Base-by-base conservation (phyloP, 2,797 vertebrate species). In the Rhynchonycteris naso region DNA sequence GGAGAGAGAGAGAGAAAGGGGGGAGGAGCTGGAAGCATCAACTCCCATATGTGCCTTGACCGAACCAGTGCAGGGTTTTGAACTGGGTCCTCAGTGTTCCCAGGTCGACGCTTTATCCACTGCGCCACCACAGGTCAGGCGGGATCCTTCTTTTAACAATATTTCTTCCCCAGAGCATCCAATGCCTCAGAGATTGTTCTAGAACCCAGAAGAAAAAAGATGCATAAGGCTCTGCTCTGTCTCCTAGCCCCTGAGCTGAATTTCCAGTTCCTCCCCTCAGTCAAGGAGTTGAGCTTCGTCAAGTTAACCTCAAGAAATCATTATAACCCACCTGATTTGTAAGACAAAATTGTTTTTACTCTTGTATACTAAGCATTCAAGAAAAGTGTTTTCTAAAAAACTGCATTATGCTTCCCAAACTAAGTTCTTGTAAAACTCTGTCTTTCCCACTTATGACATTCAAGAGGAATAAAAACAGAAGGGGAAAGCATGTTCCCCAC, bases 391-490 rank as follows among this genome's bases (percentile, higher is more conserved):
- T 38, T 19, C 16, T 11, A 71, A 93, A 56, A 93, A 38, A 28
- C 21, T 87, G 43, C 5, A 59, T 63, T n/a, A 2, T 18, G 50
- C 58, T 38, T 96, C 63, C 30, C 28, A 83, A 91, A 87, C 9
- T 43, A 35, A 66, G 35, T 86, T 83, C 82, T 86, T 86, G 0
- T 84, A 78, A 89, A 89, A 90, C 78, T 68, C 38, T 21, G n/a
- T 61, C 56, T 88, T 96, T 84, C 68, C 80, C 82, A 89, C 26
- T 80, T 81, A 65, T 78, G 79, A 96, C 69, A 86, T n/a, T 75
- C 24, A 80, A 28, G 71, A 95, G 52, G 87, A 94, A 92, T 86
- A 89, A 96, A 96, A 95, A 91, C 94, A 97, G 93, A 88, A 91
- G 75, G 83, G n/a, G 28, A 71, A 95, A 95, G 71, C 82, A 97